phyloP scores from a whole-genome alignment of 2,113 vertebrate species.

The Psephotus haematonotus region DNA sequence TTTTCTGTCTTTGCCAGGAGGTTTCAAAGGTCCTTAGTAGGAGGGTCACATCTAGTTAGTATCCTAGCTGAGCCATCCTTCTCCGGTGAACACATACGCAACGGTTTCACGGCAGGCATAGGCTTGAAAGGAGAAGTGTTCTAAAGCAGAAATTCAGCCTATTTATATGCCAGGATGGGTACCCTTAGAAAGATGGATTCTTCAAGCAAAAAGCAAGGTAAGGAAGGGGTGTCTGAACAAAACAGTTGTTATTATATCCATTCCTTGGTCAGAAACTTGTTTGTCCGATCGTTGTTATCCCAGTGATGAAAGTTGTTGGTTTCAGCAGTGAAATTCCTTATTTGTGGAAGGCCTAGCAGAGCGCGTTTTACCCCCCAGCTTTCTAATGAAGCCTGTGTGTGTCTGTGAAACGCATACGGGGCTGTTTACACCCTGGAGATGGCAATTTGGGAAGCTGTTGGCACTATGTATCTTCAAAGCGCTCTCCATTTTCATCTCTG shows the following conservation, averaged over 20 bases:
- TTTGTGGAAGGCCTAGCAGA: background rate
- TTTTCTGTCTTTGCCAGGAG: background rate
- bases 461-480: slow-evolving; percentile 4
- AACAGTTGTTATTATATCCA: background rate
- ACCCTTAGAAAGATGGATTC: background rate
- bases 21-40: background rate
- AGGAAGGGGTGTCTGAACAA: background rate
- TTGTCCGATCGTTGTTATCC: background rate
- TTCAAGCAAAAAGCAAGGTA: background rate
- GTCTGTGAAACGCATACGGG: background rate
- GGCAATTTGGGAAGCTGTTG: slow-evolving; percentile 28
- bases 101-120: background rate
- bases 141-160: background rate
- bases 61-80: background rate
- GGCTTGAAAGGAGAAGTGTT: background rate
- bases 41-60: background rate
- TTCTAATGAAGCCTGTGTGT: background rate
- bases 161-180: background rate
- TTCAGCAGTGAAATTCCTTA: background rate
- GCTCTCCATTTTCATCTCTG: slow-evolving; percentile 40
- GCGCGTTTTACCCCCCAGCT: background rate
- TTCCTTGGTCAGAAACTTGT: background rate
- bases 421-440: slow-evolving; percentile 3
- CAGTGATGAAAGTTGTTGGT: background rate
- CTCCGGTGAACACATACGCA: background rate